These are phyloP conservation scores for Bemisia tabaci DNA, from an alignment of 1,140 invertebrate species.

Conservation along the genomic window DNA sequence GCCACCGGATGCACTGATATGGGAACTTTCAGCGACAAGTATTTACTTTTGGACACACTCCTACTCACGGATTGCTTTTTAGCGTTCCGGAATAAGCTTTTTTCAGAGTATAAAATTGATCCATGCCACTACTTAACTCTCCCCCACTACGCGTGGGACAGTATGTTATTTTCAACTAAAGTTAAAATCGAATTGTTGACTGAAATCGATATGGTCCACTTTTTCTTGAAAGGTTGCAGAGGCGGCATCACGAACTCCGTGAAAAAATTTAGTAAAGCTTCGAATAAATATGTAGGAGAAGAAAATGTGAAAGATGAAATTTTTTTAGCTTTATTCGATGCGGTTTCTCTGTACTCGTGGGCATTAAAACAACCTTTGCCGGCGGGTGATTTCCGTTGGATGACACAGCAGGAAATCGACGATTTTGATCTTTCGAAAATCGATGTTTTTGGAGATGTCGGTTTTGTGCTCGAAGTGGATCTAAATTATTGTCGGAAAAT, in stretches of 20 bases:
- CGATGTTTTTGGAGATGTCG: background rate
- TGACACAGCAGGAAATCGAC: background rate
- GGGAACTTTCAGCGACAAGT: too few relatives aligned
- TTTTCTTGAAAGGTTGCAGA: background rate
- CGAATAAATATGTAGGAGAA: background rate
- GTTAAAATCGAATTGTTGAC: background rate
- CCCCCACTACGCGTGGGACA: background rate
- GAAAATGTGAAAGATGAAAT: background rate
- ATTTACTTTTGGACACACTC: background rate
- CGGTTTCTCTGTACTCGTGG: background rate
- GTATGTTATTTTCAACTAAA: background rate
- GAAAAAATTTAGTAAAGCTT: background rate
- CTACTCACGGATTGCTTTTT: background rate
- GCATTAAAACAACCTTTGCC: background rate
- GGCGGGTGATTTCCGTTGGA: background rate
- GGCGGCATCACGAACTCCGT: background rate
- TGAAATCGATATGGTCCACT: background rate
- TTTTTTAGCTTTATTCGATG: background rate
- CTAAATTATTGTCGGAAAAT: constrained; percentile 20
- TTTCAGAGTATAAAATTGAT: background rate
- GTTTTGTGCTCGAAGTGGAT: constrained; percentile 26
- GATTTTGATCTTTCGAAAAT: background rate
- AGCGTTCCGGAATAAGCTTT: background rate
- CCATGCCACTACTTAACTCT: background rate
- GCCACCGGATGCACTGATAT: too few relatives aligned